Percentiles rank a stretch among this genome's conserved stretches.
These are phyloP conservation scores for Cheilosia vulpina DNA, from an alignment of 2,888 invertebrate genomes.

Conservation along the genomic window DNA sequence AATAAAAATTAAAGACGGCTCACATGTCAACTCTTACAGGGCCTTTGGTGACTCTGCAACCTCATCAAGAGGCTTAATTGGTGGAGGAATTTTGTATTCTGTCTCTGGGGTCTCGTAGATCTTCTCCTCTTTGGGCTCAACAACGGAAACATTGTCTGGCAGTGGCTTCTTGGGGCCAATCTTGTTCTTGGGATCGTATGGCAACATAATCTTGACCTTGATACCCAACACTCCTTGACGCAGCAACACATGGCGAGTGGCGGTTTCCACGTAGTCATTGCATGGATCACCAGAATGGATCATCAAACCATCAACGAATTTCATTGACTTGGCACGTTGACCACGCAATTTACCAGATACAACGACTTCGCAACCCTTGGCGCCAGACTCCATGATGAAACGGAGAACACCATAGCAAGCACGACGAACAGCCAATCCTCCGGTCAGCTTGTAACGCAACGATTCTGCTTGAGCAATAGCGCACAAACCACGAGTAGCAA, in stretches of 20 bases:
- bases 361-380: slow-evolving; percentile 98
- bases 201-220: slow-evolving; percentile 99
- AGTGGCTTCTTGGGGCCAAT: slow-evolving; percentile 98
- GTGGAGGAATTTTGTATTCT: slow-evolving; percentile 83
- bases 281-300: slow-evolving; percentile 99
- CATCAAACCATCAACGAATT: slow-evolving; percentile 99
- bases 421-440: slow-evolving; percentile 92
- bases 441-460: slow-evolving; percentile 98
- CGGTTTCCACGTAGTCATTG: slow-evolving; percentile 99
- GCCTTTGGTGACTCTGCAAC: slow-evolving; percentile 79
- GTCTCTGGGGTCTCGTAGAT: slow-evolving; percentile 84
- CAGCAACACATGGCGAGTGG: slow-evolving; percentile 98
- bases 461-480: slow-evolving; percentile 99
- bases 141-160: slow-evolving; percentile 98
- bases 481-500: slow-evolving; percentile 98
- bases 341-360: slow-evolving; percentile 99
- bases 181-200: slow-evolving; percentile 98
- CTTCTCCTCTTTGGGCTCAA: slow-evolving; percentile 98
- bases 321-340: slow-evolving; percentile 99
- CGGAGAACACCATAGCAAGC: slow-evolving; percentile 99
- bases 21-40: slow-evolving; percentile 77
- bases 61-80: slow-evolving; percentile 80
- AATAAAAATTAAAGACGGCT: slow-evolving; percentile 65
- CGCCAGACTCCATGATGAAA: slow-evolving; percentile 99
- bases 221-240: slow-evolving; percentile 93